Percentiles rank a stretch among this genome's conserved stretches.
Evolutionary conservation across 2,113 vertebrate species (phyloP).

Genomic region (Cavia aperea): DNA sequence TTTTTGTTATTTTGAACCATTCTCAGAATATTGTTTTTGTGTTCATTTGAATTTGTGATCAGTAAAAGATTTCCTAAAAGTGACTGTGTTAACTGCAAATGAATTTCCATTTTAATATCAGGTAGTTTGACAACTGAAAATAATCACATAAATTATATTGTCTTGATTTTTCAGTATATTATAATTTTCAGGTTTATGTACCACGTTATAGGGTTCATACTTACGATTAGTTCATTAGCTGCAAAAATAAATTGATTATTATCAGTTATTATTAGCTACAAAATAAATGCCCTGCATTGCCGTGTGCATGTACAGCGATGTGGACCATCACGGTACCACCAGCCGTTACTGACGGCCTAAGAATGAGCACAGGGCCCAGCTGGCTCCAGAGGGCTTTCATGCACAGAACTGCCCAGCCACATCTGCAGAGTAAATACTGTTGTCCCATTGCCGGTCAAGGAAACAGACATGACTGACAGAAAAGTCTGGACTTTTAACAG

Average conservation of each 20-base stretch:
- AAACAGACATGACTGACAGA: background rate
- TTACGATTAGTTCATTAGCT: slow-evolving; percentile 5
- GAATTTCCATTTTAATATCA: slow-evolving; percentile 32
- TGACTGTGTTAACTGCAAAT: background rate
- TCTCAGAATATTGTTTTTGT: background rate
- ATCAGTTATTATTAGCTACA: background rate
- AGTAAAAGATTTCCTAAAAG: background rate
- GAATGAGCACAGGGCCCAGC: background rate
- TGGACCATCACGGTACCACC: background rate
- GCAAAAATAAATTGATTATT: slow-evolving; percentile 21
- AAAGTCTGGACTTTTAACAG: slow-evolving; percentile 23
- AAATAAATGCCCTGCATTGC: background rate
- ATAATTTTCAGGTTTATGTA: background rate
- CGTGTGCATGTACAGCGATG: background rate
- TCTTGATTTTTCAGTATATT: background rate
- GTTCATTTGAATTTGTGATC: slow-evolving; percentile 25
- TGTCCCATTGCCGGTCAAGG: background rate
- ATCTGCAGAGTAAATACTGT: slow-evolving; percentile 25
- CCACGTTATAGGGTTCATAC: slow-evolving; percentile 1
- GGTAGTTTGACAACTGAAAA: slow-evolving; percentile 5
- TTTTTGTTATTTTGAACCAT: slow-evolving; percentile 27
- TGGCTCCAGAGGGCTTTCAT: background rate
- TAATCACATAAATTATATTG: background rate
- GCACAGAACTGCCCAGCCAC: background rate
- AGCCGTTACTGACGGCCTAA: background rate